Conservation (phyloP, 2,797 vertebrate species). For the Gymnocypris eckloni region DNA sequence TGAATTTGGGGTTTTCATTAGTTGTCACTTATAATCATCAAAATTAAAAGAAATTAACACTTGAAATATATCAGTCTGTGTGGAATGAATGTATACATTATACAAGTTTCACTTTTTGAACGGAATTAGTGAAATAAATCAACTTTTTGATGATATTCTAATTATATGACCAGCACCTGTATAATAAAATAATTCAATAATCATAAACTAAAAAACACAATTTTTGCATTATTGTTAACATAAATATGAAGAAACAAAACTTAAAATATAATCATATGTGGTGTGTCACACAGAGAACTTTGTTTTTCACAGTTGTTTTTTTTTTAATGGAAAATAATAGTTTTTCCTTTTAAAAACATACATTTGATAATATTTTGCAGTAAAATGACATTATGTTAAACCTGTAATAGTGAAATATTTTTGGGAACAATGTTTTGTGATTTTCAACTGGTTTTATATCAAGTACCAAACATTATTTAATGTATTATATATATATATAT, state of each 20-base stretch:
- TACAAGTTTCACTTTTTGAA: too few relatives aligned
- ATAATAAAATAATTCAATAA: neutral
- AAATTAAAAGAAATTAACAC: too few relatives aligned
- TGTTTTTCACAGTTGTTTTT: neutral
- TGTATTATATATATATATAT: neutral
- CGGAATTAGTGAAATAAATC: too few relatives aligned
- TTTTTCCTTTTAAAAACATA: constrained; percentile 1
- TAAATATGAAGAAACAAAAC: neutral
- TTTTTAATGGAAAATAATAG: neutral
- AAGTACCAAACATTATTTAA: neutral
- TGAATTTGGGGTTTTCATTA: too few relatives aligned
- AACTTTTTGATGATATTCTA: too few relatives aligned
- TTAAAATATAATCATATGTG: neutral
- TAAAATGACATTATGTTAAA: neutral
- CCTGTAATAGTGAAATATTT: neutral
- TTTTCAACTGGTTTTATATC: neutral
- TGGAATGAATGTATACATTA: too few relatives aligned
- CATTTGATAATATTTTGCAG: neutral
- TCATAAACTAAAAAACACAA: neutral
- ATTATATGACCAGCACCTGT: too few relatives aligned
- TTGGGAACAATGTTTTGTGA: neutral
- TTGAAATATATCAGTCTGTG: too few relatives aligned
- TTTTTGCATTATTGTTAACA: neutral
- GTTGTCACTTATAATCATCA: too few relatives aligned
- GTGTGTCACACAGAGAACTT: neutral